phyloP scores from a whole-genome alignment of 2,888 invertebrate genomes.

The Mythimna vitellina region DNA sequence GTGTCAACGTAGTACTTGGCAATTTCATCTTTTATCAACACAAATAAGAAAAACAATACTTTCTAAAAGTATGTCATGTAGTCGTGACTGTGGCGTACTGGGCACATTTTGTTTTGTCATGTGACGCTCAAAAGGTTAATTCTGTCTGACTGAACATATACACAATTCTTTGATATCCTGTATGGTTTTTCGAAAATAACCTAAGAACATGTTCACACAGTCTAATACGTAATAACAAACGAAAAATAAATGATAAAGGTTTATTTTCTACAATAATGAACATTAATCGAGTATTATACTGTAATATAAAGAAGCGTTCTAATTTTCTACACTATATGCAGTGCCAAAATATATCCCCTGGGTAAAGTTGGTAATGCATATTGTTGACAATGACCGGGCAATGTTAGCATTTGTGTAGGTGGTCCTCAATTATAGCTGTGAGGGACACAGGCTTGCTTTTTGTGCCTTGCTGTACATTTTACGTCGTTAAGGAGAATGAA shows the following conservation, averaged over 20 bases:
- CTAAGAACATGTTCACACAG: slow-evolving; percentile 31
- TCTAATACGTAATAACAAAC: slow-evolving; percentile 35
- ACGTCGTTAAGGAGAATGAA: not conserved
- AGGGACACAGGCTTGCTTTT: slow-evolving; percentile 40
- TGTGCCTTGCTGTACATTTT: slow-evolving; percentile 52
- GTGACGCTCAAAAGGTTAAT: too few relatives aligned
- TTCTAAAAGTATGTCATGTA: too few relatives aligned
- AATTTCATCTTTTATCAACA: too few relatives aligned
- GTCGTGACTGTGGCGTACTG: too few relatives aligned
- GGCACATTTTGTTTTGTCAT: too few relatives aligned
- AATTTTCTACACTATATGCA: slow-evolving; percentile 76
- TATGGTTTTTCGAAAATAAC: slow-evolving; percentile 2
- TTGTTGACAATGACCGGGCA: slow-evolving; percentile 33
- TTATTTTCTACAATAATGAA: slow-evolving; percentile 69
- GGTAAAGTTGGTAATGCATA: slow-evolving; percentile 33
- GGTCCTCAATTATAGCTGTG: not conserved
- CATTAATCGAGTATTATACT: slow-evolving; percentile 77
- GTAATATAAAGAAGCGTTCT: slow-evolving; percentile 71
- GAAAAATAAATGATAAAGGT: slow-evolving; percentile 53
- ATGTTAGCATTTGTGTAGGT: slow-evolving; percentile 23
- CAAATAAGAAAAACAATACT: too few relatives aligned
- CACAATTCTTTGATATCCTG: not conserved
- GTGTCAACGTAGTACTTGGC: too few relatives aligned
- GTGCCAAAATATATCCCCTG: slow-evolving; percentile 80
- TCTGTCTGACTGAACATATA: not conserved